phyloP scores from a whole-genome alignment of 2,888 invertebrate genomes.

The Drosophila prolongata region DNA sequence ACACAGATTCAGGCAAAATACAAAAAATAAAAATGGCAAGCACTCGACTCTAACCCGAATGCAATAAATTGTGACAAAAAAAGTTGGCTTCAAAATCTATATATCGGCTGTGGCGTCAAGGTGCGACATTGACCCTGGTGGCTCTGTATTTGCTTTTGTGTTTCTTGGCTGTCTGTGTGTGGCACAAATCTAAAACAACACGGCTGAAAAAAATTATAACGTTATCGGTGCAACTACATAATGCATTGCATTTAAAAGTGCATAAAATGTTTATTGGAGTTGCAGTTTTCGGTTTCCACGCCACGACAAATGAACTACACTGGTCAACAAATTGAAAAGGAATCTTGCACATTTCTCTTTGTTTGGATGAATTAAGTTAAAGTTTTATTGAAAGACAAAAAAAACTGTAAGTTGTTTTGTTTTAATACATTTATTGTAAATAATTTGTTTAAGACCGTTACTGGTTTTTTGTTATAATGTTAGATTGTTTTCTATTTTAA shows the following conservation, averaged over 20 bases:
- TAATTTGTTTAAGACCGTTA: no score
- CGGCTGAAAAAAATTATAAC: constrained; percentile 39
- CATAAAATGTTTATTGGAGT: constrained; percentile 68
- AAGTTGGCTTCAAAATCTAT: constrained; percentile 52
- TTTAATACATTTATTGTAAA: no score
- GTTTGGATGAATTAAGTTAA: no score
- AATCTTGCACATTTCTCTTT: no score
- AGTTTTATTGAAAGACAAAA: no score
- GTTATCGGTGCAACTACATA: constrained; percentile 56
- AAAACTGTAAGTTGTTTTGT: no score
- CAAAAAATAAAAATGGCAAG: constrained; percentile 33
- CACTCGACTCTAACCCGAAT: constrained; percentile 44
- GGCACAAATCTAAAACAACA: constrained; percentile 55
- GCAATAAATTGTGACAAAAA: constrained; percentile 73
- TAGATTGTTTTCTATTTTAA: no score
- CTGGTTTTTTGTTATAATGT: no score
- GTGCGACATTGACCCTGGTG: constrained; percentile 74
- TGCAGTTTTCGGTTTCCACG: constrained; percentile 56
- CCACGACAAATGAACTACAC: constrained; percentile 47
- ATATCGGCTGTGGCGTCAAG: constrained; percentile 70
- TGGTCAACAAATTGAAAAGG: constrained; percentile 7
- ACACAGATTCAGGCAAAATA: constrained; percentile 49
- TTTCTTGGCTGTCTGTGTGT: constrained; percentile 46
- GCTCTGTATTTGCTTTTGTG: constrained; percentile 24
- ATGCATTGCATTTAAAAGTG: constrained; percentile 72